Base-by-base conservation (phyloP, 2,113 vertebrate species). In the Clarias gariepinus region DNA sequence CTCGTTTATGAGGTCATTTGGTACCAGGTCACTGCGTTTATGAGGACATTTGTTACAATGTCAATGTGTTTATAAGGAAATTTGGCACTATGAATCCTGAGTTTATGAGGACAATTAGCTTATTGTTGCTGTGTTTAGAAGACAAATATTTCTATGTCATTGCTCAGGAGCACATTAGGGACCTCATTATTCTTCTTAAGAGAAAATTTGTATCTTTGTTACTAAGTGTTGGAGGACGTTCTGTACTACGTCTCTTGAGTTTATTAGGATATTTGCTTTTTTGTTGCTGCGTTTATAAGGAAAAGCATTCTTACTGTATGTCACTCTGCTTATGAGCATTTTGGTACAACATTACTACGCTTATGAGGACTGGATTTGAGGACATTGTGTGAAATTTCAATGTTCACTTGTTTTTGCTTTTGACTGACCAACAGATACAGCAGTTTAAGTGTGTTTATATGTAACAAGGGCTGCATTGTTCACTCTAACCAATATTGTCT, bases 401-500 rank as follows among this genome's bases (percentile, higher is more conserved):
- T 47, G 7, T 47, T 8, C 7, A 47, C 47, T 47, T 80, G 78
- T 60, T 13, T 80, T 57, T 21, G 28, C 28, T 58, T 76, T 11
- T 33, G 53, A 80, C 28, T 30, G 78, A 60, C 30, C 55, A 23
- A 60, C 55, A 79, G n/a, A 30, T 79, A 57, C 28, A 80, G 18
- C 18, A 19, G 23, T 25, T 63, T 36, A 57, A 4, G 3, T 47
- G 53, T 13, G 76, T 58, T 52, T 47, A 61, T 16, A 21, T 11
- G 63, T 19, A 53, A 87, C 79, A 88, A 77, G 21, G 61, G 82
- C 69, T 68, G 33, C 13, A 77, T 85, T 88, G 58, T 85, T 80
- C 60, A 25, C 3, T 11, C 3, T 64, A 47, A 71, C 5, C 9
- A n/a, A 71, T 57, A 55, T 19, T 80, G 77, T 80, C 57, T 60